Percentiles rank a stretch among this genome's conserved stretches.
Evolutionary conservation across 2,797 vertebrate species (phyloP).

Genomic region (Lagocephalus sceleratus): DNA sequence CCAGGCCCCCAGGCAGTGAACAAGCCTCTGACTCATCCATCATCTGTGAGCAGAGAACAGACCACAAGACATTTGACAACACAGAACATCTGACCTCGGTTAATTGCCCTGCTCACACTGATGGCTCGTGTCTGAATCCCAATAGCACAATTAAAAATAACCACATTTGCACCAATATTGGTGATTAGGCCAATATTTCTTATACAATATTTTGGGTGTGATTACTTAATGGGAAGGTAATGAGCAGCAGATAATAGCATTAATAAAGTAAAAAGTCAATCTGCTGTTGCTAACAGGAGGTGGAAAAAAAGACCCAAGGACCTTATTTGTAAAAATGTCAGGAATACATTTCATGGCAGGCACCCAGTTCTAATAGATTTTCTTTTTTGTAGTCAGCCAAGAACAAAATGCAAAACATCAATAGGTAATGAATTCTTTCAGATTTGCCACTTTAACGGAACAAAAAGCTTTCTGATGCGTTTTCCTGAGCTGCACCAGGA

Average conservation of each 20-base stretch:
- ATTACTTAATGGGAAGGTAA: not conserved
- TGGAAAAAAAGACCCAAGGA: not conserved
- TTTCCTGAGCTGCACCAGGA: constrained; percentile 6
- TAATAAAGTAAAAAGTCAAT: not conserved
- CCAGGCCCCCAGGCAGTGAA: constrained; percentile 88
- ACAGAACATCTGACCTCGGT: constrained; percentile 14
- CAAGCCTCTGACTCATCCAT: constrained; percentile 84
- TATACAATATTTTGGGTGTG: not conserved
- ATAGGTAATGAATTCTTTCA: constrained; percentile 1
- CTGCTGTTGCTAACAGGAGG: not conserved
- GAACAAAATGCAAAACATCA: constrained; percentile 19
- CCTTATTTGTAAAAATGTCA: constrained; percentile 3
- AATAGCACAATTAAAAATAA: not conserved
- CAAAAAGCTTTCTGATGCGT: constrained; percentile 18
- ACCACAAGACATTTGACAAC: constrained; percentile 2
- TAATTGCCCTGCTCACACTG: constrained; percentile 7
- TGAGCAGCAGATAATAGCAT: not conserved
- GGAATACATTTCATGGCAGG: constrained; percentile 9
- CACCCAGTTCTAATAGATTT: constrained; percentile 13
- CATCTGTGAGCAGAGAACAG: constrained; percentile 62
- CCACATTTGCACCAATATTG: too few relatives aligned
- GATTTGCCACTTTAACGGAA: constrained; percentile 25
- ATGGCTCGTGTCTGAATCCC: constrained; percentile 11
- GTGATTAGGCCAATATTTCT: not conserved
- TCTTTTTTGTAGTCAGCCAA: not conserved